phyloP scores from a whole-genome alignment of 1,140 invertebrate genomes.

The Contarinia nasturtii region DNA sequence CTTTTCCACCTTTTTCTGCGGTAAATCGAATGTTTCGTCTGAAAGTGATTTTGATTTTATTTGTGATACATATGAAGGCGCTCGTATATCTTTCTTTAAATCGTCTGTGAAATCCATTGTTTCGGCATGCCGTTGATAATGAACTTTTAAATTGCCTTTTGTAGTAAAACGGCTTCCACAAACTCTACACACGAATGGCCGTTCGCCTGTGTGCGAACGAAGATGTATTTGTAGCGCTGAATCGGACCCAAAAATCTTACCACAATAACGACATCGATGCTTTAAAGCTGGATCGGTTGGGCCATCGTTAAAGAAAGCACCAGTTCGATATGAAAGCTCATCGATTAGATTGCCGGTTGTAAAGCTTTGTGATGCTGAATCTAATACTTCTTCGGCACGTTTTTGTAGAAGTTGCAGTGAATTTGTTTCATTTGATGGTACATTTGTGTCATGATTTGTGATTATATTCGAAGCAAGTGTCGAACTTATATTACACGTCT shows the following conservation, averaged over 20 bases:
- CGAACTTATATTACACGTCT: conserved; percentile 18
- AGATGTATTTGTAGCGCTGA: conserved; percentile 90
- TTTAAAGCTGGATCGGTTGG: conserved; percentile 74
- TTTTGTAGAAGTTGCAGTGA: conserved; percentile 82
- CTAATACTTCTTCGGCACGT: conserved; percentile 73
- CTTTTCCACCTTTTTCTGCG: too few species aligned
- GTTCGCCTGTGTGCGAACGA: conserved; percentile 87
- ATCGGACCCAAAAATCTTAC: conserved; percentile 95
- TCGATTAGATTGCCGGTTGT: conserved; percentile 72
- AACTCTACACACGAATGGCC: conserved; percentile 95
- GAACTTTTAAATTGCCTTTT: conserved; percentile 91
- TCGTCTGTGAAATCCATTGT: conserved; percentile 15
- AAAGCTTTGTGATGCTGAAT: conserved; percentile 76
- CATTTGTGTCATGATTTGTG: conserved; percentile 61
- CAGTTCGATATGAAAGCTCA: conserved; percentile 54
- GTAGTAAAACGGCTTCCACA: conserved; percentile 96
- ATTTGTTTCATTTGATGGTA: conserved; percentile 48
- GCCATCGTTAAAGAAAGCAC: conserved; percentile 12
- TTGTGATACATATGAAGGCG: too few species aligned
- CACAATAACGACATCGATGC: conserved; percentile 93
- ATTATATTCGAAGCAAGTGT: conserved; percentile 73
- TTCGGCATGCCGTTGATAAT: conserved; percentile 86
- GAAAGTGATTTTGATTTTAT: too few species aligned
- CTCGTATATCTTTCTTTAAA: too few species aligned
- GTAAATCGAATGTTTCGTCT: too few species aligned